These are phyloP conservation scores for Caenorhabditis macrosperma DNA, from an alignment of 2,888 invertebrate species.

Conservation along the genomic window DNA sequence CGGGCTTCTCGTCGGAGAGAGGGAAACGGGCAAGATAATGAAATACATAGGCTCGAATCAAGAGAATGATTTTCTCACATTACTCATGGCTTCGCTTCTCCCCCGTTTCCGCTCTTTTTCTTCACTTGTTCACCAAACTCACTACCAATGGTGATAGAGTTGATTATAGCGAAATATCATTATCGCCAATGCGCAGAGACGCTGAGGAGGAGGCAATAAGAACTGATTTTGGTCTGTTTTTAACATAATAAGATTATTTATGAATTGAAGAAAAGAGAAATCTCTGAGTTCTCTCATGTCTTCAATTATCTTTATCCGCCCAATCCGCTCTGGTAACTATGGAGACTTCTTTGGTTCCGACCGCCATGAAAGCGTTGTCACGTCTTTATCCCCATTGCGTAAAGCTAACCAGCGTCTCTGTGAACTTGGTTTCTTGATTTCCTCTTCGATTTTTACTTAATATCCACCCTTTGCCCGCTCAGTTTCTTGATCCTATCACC, in stretches of 20 bases:
- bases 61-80: constrained; percentile 50
- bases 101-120: constrained; percentile 1
- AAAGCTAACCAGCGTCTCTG: not conserved
- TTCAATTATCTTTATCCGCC: constrained; percentile 41
- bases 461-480: too few relatives aligned
- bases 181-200: not conserved
- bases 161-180: constrained; percentile 22
- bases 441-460: too few relatives aligned
- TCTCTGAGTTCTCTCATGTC: constrained; percentile 40
- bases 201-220: not conserved
- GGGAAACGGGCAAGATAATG: constrained; percentile 31
- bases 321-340: constrained; percentile 42
- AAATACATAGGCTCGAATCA: constrained; percentile 49
- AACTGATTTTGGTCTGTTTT: constrained; percentile 26
- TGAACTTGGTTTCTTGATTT: not conserved
- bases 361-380: not conserved
- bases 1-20: constrained; percentile 25
- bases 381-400: not conserved
- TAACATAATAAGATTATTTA: constrained; percentile 47
- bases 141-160: not conserved
- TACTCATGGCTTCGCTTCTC: constrained; percentile 45
- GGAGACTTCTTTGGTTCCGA: constrained; percentile 14
- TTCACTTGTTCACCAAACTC: constrained; percentile 6
- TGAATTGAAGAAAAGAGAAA: constrained; percentile 25
- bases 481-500: too few relatives aligned